phyloP scores from a whole-genome alignment of 2,888 invertebrate species.

The Cryptophagus acutangulus region DNA sequence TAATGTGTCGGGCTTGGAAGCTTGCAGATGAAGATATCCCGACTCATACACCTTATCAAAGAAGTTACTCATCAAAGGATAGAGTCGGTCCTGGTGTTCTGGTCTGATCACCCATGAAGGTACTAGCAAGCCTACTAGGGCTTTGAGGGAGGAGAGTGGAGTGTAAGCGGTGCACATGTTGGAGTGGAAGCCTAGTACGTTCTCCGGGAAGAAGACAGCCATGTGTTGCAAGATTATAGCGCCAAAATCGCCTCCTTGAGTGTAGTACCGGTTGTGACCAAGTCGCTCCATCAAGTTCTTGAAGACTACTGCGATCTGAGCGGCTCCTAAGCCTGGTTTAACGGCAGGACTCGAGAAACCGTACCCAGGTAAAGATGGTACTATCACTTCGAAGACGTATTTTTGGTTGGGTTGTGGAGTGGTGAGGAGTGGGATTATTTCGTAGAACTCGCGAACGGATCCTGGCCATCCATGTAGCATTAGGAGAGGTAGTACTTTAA shows the following conservation, averaged over 20 bases:
- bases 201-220: conserved; percentile 59
- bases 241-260: conserved; percentile 85
- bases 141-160: conserved; percentile 17
- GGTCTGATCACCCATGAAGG: conserved; percentile 57
- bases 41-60: conserved; percentile 40
- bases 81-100: conserved; percentile 51
- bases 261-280: conserved; percentile 60
- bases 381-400: conserved; percentile 10
- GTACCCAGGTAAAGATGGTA: conserved; percentile 5
- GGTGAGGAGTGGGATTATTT: conserved; percentile 65
- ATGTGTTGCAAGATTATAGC: conserved; percentile 58
- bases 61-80: conserved; percentile 45
- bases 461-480: conserved; percentile 90
- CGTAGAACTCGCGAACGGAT: conserved; percentile 78
- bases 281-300: conserved; percentile 65
- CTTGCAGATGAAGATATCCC: conserved; percentile 72
- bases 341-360: conserved; percentile 44
- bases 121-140: conserved; percentile 51
- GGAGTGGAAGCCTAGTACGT: conserved; percentile 54
- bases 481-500: conserved; percentile 60
- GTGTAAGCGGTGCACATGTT: conserved; percentile 48
- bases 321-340: conserved; percentile 53
- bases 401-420: conserved; percentile 46
- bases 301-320: conserved; percentile 56
- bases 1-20: conserved; percentile 84